Base-by-base conservation (phyloP, 1,140 invertebrate species). In the Drosophila dunni region DNA sequence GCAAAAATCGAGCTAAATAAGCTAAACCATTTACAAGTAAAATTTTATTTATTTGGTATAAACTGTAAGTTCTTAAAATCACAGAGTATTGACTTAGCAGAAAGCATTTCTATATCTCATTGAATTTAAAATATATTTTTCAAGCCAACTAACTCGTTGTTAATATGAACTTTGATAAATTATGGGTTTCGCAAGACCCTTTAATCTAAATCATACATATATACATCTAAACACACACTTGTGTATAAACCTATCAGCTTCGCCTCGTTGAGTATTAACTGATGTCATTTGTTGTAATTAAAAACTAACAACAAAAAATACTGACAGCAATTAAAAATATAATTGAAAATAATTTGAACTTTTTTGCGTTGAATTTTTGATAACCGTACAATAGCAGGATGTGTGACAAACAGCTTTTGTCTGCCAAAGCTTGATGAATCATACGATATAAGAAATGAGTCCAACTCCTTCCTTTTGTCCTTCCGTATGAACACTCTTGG, bases 261-360 rank as follows among this genome's bases (percentile, higher is more conserved):
- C 36, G 57, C 36, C 33, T 69, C 57, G 24, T 61, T 58, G 54
- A 10, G 13, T 20, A 29, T n/a, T 46, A 40, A 40, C 20, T 63
- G 67, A 70, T 70, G 67, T 70, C 40, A 70, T 40, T 46, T 36
- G 10, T 17, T 42, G 13, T 29, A 24, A 51, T 29, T 33, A 42
- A 34, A 53, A 53, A 17, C 9, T 53, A 4, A 56, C 5, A 17
- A 46, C 13, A 34, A 36, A 54, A 56, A 42, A 17, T 15, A 8
- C 7, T 29, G 5, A 6, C 24, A 45, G 10, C 48, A 34, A 54
- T 54, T 38, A 54, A 54, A 54, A 2, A 9, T 53, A 29, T 53
- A 34, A 53, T 53, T 53, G 3, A 11, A 29, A 34, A 29, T 29
- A 7, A 15, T 33, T 33, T 51, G 11, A 51, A 33, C 11, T 51